These are phyloP conservation scores for Lasioglossum lativentre DNA, from an alignment of 2,888 invertebrate genomes.

Conservation along the genomic window DNA sequence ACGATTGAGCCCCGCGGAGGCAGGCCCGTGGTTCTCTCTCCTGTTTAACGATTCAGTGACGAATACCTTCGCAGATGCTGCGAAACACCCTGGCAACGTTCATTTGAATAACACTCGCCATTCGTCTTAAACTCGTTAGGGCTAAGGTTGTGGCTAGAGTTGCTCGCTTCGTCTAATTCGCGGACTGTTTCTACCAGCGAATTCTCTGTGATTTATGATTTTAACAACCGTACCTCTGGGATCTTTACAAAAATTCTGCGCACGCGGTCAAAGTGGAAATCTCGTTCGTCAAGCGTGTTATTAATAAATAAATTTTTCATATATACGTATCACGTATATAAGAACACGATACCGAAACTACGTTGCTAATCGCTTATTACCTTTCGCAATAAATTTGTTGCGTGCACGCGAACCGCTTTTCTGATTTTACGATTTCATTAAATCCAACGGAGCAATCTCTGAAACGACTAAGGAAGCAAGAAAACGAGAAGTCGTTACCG, in stretches of 20 bases:
- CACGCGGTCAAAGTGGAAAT: neutral
- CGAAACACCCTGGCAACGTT: constrained; percentile 1
- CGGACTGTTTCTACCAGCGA: neutral
- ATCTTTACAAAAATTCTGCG: neutral
- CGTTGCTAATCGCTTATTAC: neutral
- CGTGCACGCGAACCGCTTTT: neutral
- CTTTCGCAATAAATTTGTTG: neutral
- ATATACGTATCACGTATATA: no score
- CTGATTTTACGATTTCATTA: neutral
- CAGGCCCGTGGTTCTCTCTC: neutral
- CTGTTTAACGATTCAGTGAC: constrained; percentile 60
- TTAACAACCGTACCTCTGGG: neutral
- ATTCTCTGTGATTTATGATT: neutral
- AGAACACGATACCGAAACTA: no score
- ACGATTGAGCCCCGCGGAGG: constrained; percentile 56
- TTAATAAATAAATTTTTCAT: no score
- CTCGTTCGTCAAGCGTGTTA: neutral
- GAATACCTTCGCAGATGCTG: constrained; percentile 31
- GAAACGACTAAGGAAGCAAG: neutral
- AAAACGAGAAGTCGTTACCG: neutral
- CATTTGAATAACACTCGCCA: neutral
- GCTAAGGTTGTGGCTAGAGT: neutral
- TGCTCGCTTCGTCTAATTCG: neutral
- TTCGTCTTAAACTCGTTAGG: constrained; percentile 7
- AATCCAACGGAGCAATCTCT: neutral